Conservation (phyloP, 2,888 invertebrate species). For the Bellardia pandia region DNA sequence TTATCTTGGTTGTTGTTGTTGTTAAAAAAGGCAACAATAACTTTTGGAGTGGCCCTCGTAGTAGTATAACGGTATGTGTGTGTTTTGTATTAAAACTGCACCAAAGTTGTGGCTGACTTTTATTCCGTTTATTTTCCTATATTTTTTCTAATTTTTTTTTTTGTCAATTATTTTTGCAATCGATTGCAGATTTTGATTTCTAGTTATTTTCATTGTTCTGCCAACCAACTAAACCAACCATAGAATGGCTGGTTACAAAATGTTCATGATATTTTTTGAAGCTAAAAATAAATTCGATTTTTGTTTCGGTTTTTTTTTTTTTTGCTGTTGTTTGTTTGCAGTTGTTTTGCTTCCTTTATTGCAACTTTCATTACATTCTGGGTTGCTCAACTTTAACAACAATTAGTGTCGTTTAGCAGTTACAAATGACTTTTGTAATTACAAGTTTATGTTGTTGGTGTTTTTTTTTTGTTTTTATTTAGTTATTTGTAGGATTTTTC, state of each 20-base stretch:
- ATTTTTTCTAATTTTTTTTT: constrained; percentile 31
- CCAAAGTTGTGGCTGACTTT: constrained; percentile 32
- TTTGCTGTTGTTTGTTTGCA: neutral
- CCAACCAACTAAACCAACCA: constrained; percentile 50
- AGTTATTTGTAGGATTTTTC: neutral
- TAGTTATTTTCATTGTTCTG: constrained; percentile 60
- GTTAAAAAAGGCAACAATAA: too few relatives aligned
- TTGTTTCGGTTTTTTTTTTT: constrained; percentile 35
- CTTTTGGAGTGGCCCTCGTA: neutral
- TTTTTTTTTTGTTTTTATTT: constrained; percentile 11
- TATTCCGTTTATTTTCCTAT: constrained; percentile 15
- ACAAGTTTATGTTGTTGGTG: constrained; percentile 47
- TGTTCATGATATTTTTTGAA: constrained; percentile 4
- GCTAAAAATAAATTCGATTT: constrained; percentile 49
- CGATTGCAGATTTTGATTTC: constrained; percentile 65
- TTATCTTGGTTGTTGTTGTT: too few relatives aligned
- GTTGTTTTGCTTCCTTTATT: constrained; percentile 27
- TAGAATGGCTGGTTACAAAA: constrained; percentile 54
- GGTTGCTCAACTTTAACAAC: constrained; percentile 62
- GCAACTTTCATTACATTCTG: constrained; percentile 63
- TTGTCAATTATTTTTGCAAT: constrained; percentile 70
- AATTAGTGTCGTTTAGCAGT: constrained; percentile 70
- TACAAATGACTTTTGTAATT: constrained; percentile 71
- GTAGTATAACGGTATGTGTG: neutral
- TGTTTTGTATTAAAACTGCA: constrained; percentile 29